Evolutionary conservation across 2,113 vertebrate species (phyloP).

Genomic region (Porphyrio hochstetteri): DNA sequence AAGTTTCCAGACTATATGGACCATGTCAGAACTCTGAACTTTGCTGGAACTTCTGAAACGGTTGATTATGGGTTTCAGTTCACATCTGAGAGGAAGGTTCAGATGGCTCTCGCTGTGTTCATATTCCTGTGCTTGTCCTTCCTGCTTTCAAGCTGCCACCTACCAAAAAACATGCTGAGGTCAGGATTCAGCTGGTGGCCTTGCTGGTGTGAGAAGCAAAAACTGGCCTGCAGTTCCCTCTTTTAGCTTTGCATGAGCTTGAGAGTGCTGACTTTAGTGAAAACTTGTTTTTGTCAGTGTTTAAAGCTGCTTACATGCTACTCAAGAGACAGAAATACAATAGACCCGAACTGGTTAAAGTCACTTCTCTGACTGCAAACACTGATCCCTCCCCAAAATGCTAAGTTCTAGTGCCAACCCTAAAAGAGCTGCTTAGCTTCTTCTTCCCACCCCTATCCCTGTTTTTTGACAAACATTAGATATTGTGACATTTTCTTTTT

Average conservation of each 20-base stretch:
- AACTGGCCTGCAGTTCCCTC: neutral
- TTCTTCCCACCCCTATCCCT: too few species aligned
- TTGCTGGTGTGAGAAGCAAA: conserved; percentile 7
- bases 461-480: neutral
- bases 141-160: conserved; percentile 2
- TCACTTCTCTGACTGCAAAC: neutral
- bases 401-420: neutral
- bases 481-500: neutral
- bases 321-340: neutral
- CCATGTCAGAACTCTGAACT: conserved; percentile 7
- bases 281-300: conserved; percentile 50
- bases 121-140: neutral
- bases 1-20: neutral
- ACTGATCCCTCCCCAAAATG: neutral
- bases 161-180: conserved; percentile 30
- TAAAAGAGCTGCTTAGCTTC: neutral
- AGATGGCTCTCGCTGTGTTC: neutral
- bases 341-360: neutral
- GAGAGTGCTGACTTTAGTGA: conserved; percentile 53
- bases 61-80: neutral
- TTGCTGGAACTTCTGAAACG: neutral
- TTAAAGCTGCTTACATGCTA: conserved; percentile 23
- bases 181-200: conserved; percentile 24
- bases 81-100: neutral
- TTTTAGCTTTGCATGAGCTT: conserved; percentile 8